Conservation (phyloP, 2,113 vertebrate species). For the Strigops habroptila region DNA sequence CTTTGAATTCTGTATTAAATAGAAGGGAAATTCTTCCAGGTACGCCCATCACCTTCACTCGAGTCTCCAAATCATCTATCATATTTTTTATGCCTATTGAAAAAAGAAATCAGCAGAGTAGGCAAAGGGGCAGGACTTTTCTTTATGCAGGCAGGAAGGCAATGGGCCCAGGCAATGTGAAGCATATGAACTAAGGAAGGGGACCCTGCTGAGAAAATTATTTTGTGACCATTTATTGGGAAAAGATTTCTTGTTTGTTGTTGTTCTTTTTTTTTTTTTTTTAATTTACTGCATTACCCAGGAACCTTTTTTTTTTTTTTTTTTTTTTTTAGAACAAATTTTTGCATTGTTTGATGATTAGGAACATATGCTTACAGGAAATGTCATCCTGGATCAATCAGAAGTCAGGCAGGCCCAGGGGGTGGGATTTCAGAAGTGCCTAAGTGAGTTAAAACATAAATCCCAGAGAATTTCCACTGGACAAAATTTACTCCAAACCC, state of each 20-base stretch:
- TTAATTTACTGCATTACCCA: neutral
- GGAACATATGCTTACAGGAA: slow-evolving; percentile 45
- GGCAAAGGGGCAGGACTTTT: neutral
- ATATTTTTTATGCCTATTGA: neutral
- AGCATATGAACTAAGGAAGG: neutral
- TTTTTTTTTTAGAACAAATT: slow-evolving; percentile 1
- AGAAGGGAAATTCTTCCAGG: neutral
- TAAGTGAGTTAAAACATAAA: slow-evolving; percentile 59
- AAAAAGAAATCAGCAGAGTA: neutral
- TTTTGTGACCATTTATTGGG: slow-evolving; percentile 24
- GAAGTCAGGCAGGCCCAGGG: slow-evolving; percentile 34
- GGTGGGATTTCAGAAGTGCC: slow-evolving; percentile 57
- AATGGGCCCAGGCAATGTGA: neutral
- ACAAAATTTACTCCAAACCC: slow-evolving; percentile 43
- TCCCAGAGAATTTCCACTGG: slow-evolving; percentile 39
- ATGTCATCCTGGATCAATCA: slow-evolving; percentile 61
- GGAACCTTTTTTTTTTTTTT: neutral
- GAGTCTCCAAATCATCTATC: neutral
- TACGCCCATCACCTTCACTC: neutral
- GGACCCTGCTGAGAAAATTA: neutral
- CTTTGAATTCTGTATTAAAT: neutral
- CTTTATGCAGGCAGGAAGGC: neutral
- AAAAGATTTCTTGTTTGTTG: neutral
- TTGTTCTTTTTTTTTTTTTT: neutral
- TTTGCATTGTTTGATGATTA: slow-evolving; percentile 50